A percentile compares a stretch with the other conserved stretches of the same genome.
These are phyloP conservation scores for Siniperca chuatsi DNA, from an alignment of 2,113 vertebrate genomes.

Conservation along the genomic window DNA sequence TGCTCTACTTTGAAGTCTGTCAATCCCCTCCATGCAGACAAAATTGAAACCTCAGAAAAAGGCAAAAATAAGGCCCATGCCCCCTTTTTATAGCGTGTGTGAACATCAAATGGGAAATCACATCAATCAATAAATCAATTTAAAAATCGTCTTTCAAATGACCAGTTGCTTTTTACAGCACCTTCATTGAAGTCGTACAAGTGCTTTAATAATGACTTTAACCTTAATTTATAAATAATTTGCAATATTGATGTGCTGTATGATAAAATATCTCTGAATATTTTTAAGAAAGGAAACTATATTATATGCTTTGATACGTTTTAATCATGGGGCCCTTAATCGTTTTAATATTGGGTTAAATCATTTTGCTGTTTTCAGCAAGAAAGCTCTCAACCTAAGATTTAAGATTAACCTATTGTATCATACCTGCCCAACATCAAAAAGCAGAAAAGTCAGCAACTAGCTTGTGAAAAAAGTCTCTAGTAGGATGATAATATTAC, in stretches of 20 bases:
- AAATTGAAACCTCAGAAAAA: slow-evolving; percentile 43
- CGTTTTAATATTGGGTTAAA: not conserved
- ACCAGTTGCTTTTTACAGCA: not conserved
- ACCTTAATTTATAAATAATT: not conserved
- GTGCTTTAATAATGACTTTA: not conserved
- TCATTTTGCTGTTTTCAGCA: not conserved
- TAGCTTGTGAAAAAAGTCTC: not conserved
- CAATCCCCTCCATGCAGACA: slow-evolving; percentile 47
- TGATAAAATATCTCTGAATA: not conserved
- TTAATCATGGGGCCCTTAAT: not conserved
- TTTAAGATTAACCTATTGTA: not conserved
- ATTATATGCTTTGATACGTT: not conserved
- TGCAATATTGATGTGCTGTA: not conserved
- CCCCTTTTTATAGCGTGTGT: not conserved
- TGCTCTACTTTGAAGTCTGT: slow-evolving; percentile 66
- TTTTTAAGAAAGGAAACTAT: not conserved
- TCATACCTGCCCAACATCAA: not conserved
- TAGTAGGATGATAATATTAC: too few species aligned
- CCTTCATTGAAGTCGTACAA: not conserved
- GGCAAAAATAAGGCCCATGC: not conserved
- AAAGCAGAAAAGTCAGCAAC: not conserved
- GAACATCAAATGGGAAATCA: not conserved
- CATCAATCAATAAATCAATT: not conserved
- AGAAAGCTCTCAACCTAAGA: too few species aligned
- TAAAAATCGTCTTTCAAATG: not conserved